A percentile compares a stretch with the other conserved stretches of the same genome.
Evolutionary conservation across 2,888 invertebrate genomes (phyloP).

Genomic region (Rhamphomyia laevipes): DNA sequence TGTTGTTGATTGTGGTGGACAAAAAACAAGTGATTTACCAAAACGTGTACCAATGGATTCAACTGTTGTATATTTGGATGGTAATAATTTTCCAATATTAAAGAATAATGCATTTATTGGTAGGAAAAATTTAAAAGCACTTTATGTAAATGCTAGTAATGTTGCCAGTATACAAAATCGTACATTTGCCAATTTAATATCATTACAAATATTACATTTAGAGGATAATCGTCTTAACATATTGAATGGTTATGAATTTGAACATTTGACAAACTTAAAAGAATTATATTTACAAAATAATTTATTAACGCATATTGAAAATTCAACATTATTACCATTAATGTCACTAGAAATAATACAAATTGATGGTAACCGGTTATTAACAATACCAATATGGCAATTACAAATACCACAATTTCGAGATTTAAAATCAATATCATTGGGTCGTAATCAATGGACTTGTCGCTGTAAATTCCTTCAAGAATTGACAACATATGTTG

Average conservation of each 20-base stretch:
- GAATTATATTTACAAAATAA: conserved; percentile 82
- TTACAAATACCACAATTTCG: conserved; percentile 32
- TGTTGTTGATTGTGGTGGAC: conserved; percentile 81
- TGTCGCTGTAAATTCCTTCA: conserved; percentile 85
- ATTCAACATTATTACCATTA: conserved; percentile 66
- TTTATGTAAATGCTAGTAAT: conserved; percentile 77
- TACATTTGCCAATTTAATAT: conserved; percentile 80
- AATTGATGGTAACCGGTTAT: conserved; percentile 73
- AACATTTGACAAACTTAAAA: conserved; percentile 64
- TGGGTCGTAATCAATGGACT: conserved; percentile 79
- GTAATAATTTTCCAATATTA: conserved; percentile 73
- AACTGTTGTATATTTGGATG: conserved; percentile 85
- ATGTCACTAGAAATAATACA: conserved; percentile 69
- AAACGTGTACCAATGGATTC: conserved; percentile 90
- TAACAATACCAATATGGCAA: conserved; percentile 74
- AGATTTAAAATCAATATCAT: conserved; percentile 36
- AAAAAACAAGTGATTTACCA: conserved; percentile 66
- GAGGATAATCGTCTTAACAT: conserved; percentile 72
- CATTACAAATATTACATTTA: conserved; percentile 68
- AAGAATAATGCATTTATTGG: conserved; percentile 88
- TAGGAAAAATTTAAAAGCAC: conserved; percentile 74
- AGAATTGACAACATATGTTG: conserved; percentile 71
- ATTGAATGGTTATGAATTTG: conserved; percentile 78
- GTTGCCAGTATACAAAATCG: conserved; percentile 80
- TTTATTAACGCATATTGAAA: conserved; percentile 63